Conservation (phyloP, 2,888 invertebrate genomes). For the Amphimallon solstitiale region DNA sequence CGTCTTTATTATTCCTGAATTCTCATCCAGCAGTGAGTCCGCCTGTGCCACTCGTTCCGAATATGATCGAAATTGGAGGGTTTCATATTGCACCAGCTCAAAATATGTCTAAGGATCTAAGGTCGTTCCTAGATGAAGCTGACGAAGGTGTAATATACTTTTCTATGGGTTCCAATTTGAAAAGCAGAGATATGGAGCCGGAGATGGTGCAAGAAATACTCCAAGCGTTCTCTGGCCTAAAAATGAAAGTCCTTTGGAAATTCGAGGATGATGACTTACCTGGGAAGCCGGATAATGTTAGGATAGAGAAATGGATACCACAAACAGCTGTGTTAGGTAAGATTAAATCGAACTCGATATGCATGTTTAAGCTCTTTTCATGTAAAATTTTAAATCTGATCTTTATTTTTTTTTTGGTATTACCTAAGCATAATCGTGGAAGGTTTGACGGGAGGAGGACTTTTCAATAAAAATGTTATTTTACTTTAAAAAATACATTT, state of each 20-base stretch:
- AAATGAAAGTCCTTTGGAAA: conserved; percentile 66
- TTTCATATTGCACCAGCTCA: conserved; percentile 58
- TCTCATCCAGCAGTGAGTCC: conserved; percentile 65
- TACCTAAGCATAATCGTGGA: no score
- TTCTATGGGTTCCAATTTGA: conserved; percentile 70
- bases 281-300: conserved; percentile 60
- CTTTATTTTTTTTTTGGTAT: no score
- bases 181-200: conserved; percentile 66
- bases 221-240: conserved; percentile 68
- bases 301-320: conserved; percentile 61
- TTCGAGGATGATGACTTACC: conserved; percentile 61
- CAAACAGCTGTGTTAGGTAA: conserved; percentile 56
- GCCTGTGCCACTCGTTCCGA: conserved; percentile 66
- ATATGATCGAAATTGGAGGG: conserved; percentile 69
- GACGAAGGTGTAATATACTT: conserved; percentile 68
- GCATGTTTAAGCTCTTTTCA: no score
- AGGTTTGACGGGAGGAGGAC: no score
- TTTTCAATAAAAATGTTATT: no score
- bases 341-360: no score
- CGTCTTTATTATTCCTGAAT: conserved; percentile 53
- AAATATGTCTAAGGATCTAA: conserved; percentile 61
- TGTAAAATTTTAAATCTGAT: no score
- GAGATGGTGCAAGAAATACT: conserved; percentile 66
- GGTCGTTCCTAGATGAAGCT: conserved; percentile 65
- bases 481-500: no score